phyloP scores from a whole-genome alignment of 2,113 vertebrate genomes.

The Zapornia atra region DNA sequence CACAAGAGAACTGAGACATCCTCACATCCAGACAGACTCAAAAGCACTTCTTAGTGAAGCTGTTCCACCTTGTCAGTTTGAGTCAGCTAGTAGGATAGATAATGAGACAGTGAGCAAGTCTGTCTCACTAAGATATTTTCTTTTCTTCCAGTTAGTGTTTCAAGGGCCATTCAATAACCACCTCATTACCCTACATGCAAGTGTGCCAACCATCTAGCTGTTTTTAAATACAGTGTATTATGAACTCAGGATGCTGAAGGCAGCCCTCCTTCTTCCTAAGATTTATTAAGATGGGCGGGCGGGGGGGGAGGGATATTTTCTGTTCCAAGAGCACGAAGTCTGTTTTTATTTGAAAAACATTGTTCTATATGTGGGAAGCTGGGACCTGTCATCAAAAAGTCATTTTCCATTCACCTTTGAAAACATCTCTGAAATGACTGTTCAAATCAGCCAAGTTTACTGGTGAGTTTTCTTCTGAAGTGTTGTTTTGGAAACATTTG shows the following conservation, averaged over 20 bases:
- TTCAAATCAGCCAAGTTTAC: background rate
- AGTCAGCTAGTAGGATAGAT: background rate
- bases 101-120: fast-evolving
- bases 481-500: background rate
- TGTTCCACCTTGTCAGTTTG: background rate
- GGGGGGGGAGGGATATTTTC: background rate
- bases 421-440: background rate
- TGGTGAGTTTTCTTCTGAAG: background rate
- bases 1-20: background rate
- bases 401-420: background rate
- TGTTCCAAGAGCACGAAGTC: background rate
- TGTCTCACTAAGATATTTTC: background rate
- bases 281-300: background rate
- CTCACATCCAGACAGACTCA: fast-evolving
- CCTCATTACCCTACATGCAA: background rate
- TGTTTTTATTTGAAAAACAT: background rate
- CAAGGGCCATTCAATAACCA: background rate
- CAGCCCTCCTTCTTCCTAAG: background rate
- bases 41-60: background rate
- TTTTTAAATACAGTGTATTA: background rate
- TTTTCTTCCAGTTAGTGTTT: background rate
- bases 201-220: background rate
- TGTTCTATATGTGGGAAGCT: background rate
- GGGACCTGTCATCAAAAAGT: background rate
- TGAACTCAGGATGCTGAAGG: background rate